Conservation (phyloP, 1,140 invertebrate species). For the Drosophila nigrodunni region DNA sequence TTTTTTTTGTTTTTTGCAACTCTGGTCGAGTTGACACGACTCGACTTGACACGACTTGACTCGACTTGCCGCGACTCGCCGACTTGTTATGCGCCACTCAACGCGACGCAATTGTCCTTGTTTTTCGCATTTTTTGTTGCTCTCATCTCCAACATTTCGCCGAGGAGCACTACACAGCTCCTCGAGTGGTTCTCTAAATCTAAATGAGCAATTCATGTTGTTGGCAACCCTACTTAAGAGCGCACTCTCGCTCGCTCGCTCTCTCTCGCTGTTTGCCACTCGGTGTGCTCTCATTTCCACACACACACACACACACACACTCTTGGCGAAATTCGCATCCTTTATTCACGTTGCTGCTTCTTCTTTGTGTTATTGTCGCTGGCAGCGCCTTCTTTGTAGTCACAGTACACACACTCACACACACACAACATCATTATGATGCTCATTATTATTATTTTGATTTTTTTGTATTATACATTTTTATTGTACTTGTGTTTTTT, state of each 20-base stretch:
- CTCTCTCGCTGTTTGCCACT: slow-evolving; percentile 34
- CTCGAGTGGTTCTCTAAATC: slow-evolving; percentile 73
- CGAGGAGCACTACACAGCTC: slow-evolving; percentile 58
- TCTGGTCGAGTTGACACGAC: slow-evolving; percentile 33
- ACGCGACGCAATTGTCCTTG: slow-evolving; percentile 71
- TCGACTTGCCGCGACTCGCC: slow-evolving; percentile 56
- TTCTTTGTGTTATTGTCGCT: slow-evolving; percentile 50
- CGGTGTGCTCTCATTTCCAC: slow-evolving; percentile 37
- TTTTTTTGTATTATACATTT: slow-evolving; percentile 58
- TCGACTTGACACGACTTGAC: slow-evolving; percentile 49
- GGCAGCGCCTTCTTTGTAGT: slow-evolving; percentile 47
- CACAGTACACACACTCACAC: not conserved
- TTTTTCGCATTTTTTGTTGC: slow-evolving; percentile 27
- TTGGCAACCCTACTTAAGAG: slow-evolving; percentile 76
- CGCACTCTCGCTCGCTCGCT: slow-evolving; percentile 12
- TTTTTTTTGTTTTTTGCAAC: slow-evolving; percentile 52
- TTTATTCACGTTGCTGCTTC: slow-evolving; percentile 14
- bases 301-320: not conserved
- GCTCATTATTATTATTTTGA: slow-evolving; percentile 64
- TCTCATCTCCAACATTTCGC: not conserved
- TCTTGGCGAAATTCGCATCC: not conserved
- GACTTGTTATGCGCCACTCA: slow-evolving; percentile 54
- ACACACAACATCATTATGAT: slow-evolving; percentile 50
- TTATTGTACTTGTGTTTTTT: slow-evolving; percentile 78
- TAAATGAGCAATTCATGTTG: slow-evolving; percentile 82